phyloP scores from a whole-genome alignment of 92 coral and sea anemone genomes.

The Paramuricea clavata region DNA sequence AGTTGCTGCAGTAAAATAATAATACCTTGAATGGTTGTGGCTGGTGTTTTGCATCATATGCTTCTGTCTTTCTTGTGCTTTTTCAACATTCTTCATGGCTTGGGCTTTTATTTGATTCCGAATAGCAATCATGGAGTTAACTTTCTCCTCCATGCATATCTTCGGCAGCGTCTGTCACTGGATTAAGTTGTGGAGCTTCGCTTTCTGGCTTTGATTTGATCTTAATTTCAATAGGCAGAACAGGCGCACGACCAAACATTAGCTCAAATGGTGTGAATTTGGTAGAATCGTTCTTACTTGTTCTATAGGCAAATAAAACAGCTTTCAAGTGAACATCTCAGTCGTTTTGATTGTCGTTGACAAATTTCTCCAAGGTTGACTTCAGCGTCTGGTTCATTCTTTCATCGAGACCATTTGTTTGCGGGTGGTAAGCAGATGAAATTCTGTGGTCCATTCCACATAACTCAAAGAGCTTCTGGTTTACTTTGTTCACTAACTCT shows the following conservation, averaged over 20 bases:
- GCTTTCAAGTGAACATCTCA: too few relatives aligned
- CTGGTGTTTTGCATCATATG: conserved; percentile 67
- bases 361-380: conserved; percentile 62
- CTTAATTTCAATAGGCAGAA: conserved; percentile 59
- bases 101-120: conserved; percentile 44
- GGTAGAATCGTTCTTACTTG: too few relatives aligned
- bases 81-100: conserved; percentile 48
- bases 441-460: conserved; percentile 58
- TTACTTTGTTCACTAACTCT: conserved; percentile 52
- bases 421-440: conserved; percentile 60
- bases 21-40: conserved; percentile 37
- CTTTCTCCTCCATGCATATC: conserved; percentile 64
- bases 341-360: conserved; percentile 63
- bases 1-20: too few relatives aligned
- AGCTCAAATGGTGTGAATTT: too few relatives aligned
- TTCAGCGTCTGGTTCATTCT: conserved; percentile 70
- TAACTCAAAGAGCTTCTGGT: conserved; percentile 53
- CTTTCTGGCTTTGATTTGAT: conserved; percentile 44
- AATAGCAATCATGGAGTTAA: conserved; percentile 48
- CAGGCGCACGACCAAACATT: conserved; percentile 72
- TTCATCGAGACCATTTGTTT: conserved; percentile 69
- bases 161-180: conserved; percentile 19
- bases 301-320: too few relatives aligned
- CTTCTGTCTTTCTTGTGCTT: conserved; percentile 63
- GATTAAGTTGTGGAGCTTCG: background rate